These are phyloP conservation scores for Hirundo rustica DNA, from an alignment of 2,797 vertebrate genomes.

Conservation along the genomic window DNA sequence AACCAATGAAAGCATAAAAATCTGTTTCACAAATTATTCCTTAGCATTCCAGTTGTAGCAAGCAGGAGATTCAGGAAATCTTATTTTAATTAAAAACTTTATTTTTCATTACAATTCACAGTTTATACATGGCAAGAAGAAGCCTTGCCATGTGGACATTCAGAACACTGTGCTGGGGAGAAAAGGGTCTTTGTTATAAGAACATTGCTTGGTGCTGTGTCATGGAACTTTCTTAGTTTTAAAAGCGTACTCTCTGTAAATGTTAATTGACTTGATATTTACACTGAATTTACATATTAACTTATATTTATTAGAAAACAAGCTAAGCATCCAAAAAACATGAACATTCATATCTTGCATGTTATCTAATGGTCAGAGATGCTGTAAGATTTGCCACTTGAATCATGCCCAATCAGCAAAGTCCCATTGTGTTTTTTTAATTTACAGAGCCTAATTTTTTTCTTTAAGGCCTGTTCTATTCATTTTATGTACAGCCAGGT, in stretches of 20 bases:
- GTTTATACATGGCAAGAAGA: conserved; percentile 74
- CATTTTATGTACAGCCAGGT: conserved; percentile 71
- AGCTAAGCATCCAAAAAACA: conserved; percentile 73
- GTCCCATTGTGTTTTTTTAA: conserved; percentile 42
- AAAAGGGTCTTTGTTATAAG: conserved; percentile 72
- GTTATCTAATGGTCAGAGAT: conserved; percentile 65
- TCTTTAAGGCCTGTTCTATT: conserved; percentile 67
- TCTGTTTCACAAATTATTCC: conserved; percentile 21
- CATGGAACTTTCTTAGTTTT: conserved; percentile 70
- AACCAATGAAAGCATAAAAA: background rate
- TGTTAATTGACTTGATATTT: conserved; percentile 76
- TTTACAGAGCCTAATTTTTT: conserved; percentile 66
- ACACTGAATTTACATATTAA: conserved; percentile 75
- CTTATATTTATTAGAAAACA: conserved; percentile 74
- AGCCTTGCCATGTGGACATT: conserved; percentile 71
- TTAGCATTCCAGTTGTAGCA: conserved; percentile 62
- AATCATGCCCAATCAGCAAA: conserved; percentile 70
- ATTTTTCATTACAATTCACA: conserved; percentile 82
- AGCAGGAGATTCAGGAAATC: conserved; percentile 70
- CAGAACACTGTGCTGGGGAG: conserved; percentile 75
- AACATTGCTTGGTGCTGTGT: conserved; percentile 72
- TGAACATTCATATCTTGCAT: conserved; percentile 73
- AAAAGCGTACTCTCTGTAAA: conserved; percentile 76
- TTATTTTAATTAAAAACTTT: conserved; percentile 81
- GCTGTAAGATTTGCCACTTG: conserved; percentile 67